Base-by-base conservation (phyloP, 2,113 vertebrate species). In the Melospiza georgiana region DNA sequence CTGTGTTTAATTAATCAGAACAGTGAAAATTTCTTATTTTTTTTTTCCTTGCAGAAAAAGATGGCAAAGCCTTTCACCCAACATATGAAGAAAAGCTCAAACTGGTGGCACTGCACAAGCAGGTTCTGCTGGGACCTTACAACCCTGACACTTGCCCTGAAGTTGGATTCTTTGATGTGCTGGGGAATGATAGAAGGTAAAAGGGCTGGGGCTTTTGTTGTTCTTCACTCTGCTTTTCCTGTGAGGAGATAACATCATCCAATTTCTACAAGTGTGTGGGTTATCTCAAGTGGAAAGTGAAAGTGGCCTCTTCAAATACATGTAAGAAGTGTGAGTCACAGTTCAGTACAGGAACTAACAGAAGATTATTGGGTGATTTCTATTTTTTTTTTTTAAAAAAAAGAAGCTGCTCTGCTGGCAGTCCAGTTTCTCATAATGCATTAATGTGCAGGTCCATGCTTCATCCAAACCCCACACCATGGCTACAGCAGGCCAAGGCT, bases 51-150 rank as follows among this genome's bases (percentile, higher is more conserved):
- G 18, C 89, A 99, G 99, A 99, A 95, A 99, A 99, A 98, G 99
- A 99, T 97, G 99, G 99, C 27, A 99, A 99, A 98, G 99, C 99
- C 79, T 99, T 99, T 97, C 99, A 99, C 96, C 99, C 99, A 23
- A 99, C 99, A 6, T 99, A 99, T 0, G 99, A 99, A 97, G 99
- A 99, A 97, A 99, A 99, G 89, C 98, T 99, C 48, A 99, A 98
- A 74, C 98, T 99, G 62, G 99, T 99, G 88, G 99, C 99, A 6
- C 98, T 99, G 48, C 98, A 99, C 96, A 99, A 99, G 90, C 99
- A 99, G 96, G 98, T 99, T 95, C 97, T 99, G 15, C 95, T 98
- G 94, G 99, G 99, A 28, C 99, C 99, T 22, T 99, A 99, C 85
- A 99, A 99, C 95, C 99, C 99, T 24, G 99, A 99, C 76, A 99